Base-by-base conservation (phyloP, 1,140 invertebrate genomes). In the Pantala flavescens region DNA sequence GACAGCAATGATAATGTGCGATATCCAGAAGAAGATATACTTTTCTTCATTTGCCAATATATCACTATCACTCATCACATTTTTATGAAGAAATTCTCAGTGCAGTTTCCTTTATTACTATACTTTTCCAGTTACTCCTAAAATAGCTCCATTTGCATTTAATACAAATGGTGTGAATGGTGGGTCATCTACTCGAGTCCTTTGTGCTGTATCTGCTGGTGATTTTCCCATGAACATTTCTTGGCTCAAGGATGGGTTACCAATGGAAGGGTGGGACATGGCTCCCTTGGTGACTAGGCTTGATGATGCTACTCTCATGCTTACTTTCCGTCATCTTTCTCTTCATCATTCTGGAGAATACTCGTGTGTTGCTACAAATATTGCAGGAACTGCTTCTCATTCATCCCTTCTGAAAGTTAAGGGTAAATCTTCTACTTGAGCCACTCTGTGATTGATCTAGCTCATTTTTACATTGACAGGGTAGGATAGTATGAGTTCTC, bases 121-220 rank as follows among this genome's bases (percentile, higher is more conserved):
- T 77, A 77, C 75, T 74, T 74, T 80, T 79, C 74, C 83, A 90
- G 88, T 89, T 83, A 84, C 85, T 80, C 89, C 89, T 74, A 84
- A 86, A 81, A 88, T 90, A 80, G 86, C 88, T 80, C 86, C 87
- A 77, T 90, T 90, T 82, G 80, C 81, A 76, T 88, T 89, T 79
- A 86, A 86, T 76, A 81, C 85, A 77, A 85, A 85, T 81, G 82
- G 85, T 79, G 84, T 90, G 81, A 86, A 87, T 81, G 87, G 87
- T 77, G 90, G 90, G 36, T 88, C 89, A 78, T 85, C 89, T 63
- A 87, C 90, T 49, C 87, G 89, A 76, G 84, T 91, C 76, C 86
- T 89, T 79, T 93, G 91, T 82, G 88, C 89, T 43, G 88, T 90
- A 71, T 88, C 88, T 77, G 89, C 90, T 77, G 91, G 91, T 49